Percentiles rank a stretch among this genome's conserved stretches.
Evolutionary conservation across 2,797 vertebrate genomes (phyloP).

Genomic region (Leucoraja ocellata): DNA sequence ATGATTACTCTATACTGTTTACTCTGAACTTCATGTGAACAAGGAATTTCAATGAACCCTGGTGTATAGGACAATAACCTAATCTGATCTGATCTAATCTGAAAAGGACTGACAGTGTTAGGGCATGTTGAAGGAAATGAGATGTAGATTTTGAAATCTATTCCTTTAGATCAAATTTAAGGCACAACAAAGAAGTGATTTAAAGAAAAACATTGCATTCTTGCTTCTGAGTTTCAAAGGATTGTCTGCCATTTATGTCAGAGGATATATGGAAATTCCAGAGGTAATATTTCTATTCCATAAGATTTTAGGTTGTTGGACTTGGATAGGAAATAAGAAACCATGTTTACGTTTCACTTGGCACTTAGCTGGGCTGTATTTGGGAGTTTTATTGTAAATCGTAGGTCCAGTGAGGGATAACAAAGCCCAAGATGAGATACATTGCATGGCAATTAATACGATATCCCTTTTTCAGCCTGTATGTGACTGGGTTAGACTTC

Average conservation of each 20-base stretch:
- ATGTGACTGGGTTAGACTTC: not conserved
- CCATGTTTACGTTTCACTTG: not conserved
- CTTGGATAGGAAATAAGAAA: not conserved
- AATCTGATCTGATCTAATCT: not conserved
- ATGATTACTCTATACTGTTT: too few species aligned
- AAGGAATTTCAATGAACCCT: too few species aligned
- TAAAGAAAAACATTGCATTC: not conserved
- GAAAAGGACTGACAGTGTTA: not conserved
- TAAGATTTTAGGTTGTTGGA: too few species aligned
- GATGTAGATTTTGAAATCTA: not conserved
- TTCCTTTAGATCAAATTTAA: not conserved
- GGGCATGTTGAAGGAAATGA: not conserved
- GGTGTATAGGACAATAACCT: too few species aligned
- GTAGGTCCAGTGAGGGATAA: not conserved
- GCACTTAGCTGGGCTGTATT: not conserved
- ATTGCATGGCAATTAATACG: not conserved
- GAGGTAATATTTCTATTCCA: too few species aligned
- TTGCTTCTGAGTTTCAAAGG: not conserved
- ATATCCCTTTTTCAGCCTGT: not conserved
- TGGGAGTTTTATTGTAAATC: not conserved
- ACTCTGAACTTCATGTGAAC: too few species aligned
- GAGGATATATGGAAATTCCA: not conserved
- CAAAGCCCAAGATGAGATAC: not conserved
- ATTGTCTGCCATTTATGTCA: not conserved
- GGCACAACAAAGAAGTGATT: not conserved